Evolutionary conservation across 2,888 invertebrate species (phyloP).

Genomic region (Carcina quercana): DNA sequence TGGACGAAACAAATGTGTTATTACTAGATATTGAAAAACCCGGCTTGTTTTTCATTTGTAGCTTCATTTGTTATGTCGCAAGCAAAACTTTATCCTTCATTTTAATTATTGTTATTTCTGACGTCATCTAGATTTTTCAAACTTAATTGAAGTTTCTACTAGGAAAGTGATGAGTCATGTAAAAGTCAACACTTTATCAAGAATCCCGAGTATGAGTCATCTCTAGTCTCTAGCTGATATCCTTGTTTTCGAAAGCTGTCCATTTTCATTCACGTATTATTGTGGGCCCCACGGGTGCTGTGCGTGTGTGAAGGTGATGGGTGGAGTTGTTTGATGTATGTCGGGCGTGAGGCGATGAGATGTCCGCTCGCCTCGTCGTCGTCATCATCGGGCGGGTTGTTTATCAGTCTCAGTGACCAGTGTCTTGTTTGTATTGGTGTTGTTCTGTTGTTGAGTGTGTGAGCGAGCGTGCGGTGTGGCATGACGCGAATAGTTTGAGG

Average conservation of each 20-base stretch:
- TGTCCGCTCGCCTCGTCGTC: constrained; percentile 30
- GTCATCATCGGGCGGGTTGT: constrained; percentile 43
- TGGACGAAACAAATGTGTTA: too few species aligned
- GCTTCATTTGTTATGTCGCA: too few species aligned
- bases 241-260: neutral
- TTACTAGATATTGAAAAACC: too few species aligned
- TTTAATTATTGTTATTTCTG: too few species aligned
- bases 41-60: too few species aligned
- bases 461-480: constrained; percentile 60
- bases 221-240: neutral
- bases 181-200: too few species aligned
- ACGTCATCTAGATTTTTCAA: too few species aligned
- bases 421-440: constrained; percentile 60
- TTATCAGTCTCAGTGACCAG: constrained; percentile 37
- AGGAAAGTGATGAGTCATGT: too few species aligned
- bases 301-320: constrained; percentile 14
- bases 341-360: constrained; percentile 27
- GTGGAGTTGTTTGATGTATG: constrained; percentile 17
- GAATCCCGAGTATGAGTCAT: constrained; percentile 1
- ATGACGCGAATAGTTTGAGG: constrained; percentile 67
- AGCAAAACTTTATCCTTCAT: too few species aligned
- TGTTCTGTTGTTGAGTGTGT: too few species aligned
- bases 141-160: too few species aligned
- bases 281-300: neutral
- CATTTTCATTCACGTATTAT: neutral